Evolutionary conservation across 2,113 vertebrate genomes (phyloP).

Genomic region (Seriola dumerili): DNA sequence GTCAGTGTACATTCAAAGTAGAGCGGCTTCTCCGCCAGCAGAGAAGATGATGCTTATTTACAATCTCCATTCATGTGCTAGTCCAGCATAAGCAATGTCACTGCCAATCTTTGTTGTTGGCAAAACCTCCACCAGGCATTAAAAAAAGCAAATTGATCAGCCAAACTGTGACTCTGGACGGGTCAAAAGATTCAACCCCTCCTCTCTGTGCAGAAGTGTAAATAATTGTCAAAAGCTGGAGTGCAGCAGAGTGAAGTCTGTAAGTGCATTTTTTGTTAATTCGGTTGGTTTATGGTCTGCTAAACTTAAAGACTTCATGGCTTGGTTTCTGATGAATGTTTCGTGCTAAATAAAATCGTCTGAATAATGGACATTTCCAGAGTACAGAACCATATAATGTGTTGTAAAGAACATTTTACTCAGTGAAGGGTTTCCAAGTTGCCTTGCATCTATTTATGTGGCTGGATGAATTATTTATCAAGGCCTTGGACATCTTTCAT

Average conservation of each 20-base stretch:
- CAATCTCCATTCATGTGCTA: slow-evolving; percentile 20
- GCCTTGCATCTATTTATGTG: slow-evolving; percentile 38
- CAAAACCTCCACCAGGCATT: slow-evolving; percentile 4
- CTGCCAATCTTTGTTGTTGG: slow-evolving; percentile 51
- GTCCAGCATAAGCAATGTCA: slow-evolving; percentile 36
- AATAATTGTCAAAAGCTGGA: slow-evolving; percentile 57
- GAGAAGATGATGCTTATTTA: slow-evolving; percentile 41
- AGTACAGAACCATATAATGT: slow-evolving; percentile 28
- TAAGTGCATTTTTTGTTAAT: slow-evolving; percentile 42
- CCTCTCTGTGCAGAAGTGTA: slow-evolving; percentile 55
- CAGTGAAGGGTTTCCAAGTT: slow-evolving; percentile 22
- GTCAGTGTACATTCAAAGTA: slow-evolving; percentile 23
- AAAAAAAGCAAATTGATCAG: slow-evolving; percentile 48
- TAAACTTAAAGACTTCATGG: slow-evolving; percentile 43
- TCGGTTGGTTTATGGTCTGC: slow-evolving; percentile 40
- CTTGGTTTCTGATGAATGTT: slow-evolving; percentile 21
- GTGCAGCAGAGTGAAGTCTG: slow-evolving; percentile 48
- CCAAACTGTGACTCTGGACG: slow-evolving; percentile 60
- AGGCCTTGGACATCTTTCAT: slow-evolving; percentile 46
- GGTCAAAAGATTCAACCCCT: slow-evolving; percentile 65
- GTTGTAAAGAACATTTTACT: slow-evolving; percentile 7
- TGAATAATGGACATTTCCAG: slow-evolving; percentile 52
- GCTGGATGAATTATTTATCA: slow-evolving; percentile 62
- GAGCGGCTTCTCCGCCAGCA: slow-evolving; percentile 17
- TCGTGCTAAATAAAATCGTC: slow-evolving; percentile 35